Evolutionary conservation across 2,113 vertebrate genomes (phyloP).

Genomic region (Nibea coibor): DNA sequence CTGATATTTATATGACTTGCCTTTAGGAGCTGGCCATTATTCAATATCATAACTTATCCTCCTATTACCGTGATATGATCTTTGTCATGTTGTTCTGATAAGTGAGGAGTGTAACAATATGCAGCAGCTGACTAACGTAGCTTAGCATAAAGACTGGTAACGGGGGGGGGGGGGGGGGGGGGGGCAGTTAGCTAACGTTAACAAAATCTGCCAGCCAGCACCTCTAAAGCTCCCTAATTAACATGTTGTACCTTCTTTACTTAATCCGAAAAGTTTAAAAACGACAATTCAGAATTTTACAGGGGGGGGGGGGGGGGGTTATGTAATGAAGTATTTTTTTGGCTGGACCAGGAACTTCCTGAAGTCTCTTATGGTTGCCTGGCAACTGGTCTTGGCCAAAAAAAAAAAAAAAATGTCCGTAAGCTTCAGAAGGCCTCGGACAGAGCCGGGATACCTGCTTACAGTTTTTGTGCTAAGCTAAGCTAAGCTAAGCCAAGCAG

Average conservation of each 20-base stretch:
- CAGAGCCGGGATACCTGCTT: not conserved
- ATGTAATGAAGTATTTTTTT: not conserved
- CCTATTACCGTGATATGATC: not conserved
- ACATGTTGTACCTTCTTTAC: not conserved
- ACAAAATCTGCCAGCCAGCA: not conserved
- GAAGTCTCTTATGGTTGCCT: conserved; percentile 25
- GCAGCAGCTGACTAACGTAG: not conserved
- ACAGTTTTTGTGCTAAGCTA: not conserved
- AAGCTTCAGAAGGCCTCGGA: not conserved
- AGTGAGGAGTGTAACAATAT: not conserved
- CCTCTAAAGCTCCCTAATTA: not conserved
- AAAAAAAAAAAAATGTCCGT: not conserved
- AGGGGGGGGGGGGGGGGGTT: not conserved
- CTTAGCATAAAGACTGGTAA: conserved; percentile 10
- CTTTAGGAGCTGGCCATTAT: not conserved
- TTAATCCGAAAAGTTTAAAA: not conserved
- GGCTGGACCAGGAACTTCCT: conserved; percentile 12
- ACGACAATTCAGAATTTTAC: not conserved
- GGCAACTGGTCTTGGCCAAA: conserved; percentile 22
- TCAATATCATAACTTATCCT: not conserved
- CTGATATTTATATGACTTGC: not conserved
- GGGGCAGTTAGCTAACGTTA: not conserved
- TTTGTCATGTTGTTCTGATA: not conserved
- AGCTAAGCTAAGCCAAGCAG: not conserved
- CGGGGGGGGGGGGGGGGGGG: not conserved